Evolutionary conservation across 2,888 invertebrate genomes (phyloP).

Genomic region (Colletes collaris): DNA sequence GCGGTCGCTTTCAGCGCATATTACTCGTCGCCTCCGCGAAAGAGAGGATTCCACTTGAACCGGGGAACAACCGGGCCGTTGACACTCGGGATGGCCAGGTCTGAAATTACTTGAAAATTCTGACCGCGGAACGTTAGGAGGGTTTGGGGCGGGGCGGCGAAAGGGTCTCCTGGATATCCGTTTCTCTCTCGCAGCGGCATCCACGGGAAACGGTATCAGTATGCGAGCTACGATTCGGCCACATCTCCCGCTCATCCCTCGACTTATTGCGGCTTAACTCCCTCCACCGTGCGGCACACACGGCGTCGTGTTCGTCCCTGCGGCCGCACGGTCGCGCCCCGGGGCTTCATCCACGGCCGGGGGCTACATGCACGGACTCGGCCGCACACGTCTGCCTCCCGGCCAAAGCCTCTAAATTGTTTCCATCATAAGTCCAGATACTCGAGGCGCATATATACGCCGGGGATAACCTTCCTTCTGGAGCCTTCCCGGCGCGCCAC

Average conservation of each 20-base stretch:
- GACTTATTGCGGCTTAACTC: conserved; percentile 83
- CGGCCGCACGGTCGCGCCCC: conserved; percentile 61
- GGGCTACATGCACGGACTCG: conserved; percentile 43
- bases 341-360: conserved; percentile 56
- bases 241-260: conserved; percentile 83
- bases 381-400: conserved; percentile 71
- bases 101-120: conserved; percentile 65
- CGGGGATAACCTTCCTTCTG: conserved; percentile 76
- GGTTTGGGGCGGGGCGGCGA: conserved; percentile 8
- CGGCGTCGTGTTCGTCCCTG: conserved; percentile 64
- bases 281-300: conserved; percentile 64
- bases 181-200: conserved; percentile 48
- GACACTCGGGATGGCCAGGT: conserved; percentile 47
- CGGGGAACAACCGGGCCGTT: conserved; percentile 30
- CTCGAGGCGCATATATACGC: conserved; percentile 78
- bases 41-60: conserved; percentile 30
- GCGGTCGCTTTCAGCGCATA: conserved; percentile 24
- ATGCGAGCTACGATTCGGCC: conserved; percentile 83
- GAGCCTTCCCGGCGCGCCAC: conserved; percentile 52
- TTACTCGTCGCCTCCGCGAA: conserved; percentile 19
- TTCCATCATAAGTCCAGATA: conserved; percentile 83
- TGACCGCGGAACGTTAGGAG: conserved; percentile 41
- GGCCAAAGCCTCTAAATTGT: conserved; percentile 82
- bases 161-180: conserved; percentile 37
- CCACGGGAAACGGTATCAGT: conserved; percentile 79